Evolutionary conservation across 2,797 vertebrate genomes (phyloP), one percentile per base, ranked within the genome.

Genomic region (Lepilemur ruficaudatus): DNA sequence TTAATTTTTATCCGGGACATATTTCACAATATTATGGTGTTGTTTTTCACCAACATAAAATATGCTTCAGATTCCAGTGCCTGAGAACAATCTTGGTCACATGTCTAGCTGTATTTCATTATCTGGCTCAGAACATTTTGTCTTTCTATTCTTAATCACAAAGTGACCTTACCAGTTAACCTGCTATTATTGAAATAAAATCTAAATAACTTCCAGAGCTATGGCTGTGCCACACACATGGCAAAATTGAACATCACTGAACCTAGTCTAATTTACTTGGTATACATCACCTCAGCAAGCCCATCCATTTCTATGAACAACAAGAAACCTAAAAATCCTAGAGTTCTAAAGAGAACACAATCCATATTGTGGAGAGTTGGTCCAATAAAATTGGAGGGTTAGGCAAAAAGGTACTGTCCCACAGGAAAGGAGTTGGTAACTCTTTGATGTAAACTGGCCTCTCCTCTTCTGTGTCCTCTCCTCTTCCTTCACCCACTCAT

Each of bases 111-210:
- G 38, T 57, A 88, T 83, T 94, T 90, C 79, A 70, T 95, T 90
- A 94, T 69, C 57, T 69, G 15, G 28, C 50, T 79, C 30, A 83
- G 94, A 97, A 97, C 85, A 95, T 92, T 96, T 92, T 83, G 89
- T 90, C 55, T 94, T 76, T 89, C 20, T 86, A 35, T 61, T 85
- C 57, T 86, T 55, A 92, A 32, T 94, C 85, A 92, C 69, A 73
- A 79, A 73, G 18, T 63, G 80, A 63, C 94, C 75, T 89, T 67
- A 89, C 25, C 63, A 79, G 30, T 96, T 97, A 92, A 90, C 91
- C 69, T 90, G 17, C 46, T 59, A 30, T 83, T 95, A 87, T 55
- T 94, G 70, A 94, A 92, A 97, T 92, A 65, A 86, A 82, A 90
- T 69, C 23, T 59, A 83, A 96, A 65, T 82, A 73, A 67, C 46